Percentiles rank a stretch among this genome's conserved stretches.
These are phyloP conservation scores for Sebastes cheni DNA, from an alignment of 2,797 vertebrate species.

Conservation along the genomic window DNA sequence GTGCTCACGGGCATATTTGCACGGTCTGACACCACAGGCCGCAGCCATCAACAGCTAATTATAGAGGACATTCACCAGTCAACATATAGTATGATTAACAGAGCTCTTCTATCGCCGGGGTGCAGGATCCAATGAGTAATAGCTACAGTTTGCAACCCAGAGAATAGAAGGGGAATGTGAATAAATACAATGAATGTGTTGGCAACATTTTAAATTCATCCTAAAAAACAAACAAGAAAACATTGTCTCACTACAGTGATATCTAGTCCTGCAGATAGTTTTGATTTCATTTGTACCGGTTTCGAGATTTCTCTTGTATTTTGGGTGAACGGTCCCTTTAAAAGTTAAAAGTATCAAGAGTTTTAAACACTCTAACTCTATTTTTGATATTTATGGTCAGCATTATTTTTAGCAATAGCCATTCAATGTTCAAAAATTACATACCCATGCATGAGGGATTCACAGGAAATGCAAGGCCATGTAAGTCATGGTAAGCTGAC, in stretches of 20 bases:
- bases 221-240: neutral
- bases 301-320: neutral
- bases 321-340: neutral
- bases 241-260: neutral
- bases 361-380: no score
- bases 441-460: neutral
- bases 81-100: conserved; percentile 20
- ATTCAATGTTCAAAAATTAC: neutral
- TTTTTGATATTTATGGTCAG: neutral
- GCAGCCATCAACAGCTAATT: conserved; percentile 45
- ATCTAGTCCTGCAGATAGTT: neutral
- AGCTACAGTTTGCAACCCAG: neutral
- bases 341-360: neutral
- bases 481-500: no score
- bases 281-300: neutral
- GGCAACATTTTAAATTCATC: neutral
- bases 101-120: neutral
- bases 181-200: neutral
- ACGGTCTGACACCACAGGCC: conserved; percentile 10
- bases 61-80: conserved; percentile 27
- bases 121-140: conserved; percentile 1
- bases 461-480: neutral
- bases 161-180: neutral
- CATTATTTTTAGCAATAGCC: neutral
- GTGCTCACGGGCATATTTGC: conserved; percentile 19